Conservation (phyloP, 2,797 vertebrate genomes). For the Tokudaia muenninki region DNA sequence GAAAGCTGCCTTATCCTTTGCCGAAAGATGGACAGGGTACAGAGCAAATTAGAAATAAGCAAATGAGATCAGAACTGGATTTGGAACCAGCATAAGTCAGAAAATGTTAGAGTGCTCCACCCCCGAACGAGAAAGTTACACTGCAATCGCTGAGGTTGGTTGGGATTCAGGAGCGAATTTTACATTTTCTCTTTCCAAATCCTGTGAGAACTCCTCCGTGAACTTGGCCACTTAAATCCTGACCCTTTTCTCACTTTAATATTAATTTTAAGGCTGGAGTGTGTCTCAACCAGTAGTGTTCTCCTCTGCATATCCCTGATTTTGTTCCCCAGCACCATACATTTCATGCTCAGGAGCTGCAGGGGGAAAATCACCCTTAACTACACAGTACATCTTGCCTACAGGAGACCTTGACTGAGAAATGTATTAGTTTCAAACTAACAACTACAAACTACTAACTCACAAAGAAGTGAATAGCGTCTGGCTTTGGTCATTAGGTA, state of each 20-base stretch:
- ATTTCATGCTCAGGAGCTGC: background rate
- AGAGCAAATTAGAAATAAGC: conserved; percentile 49
- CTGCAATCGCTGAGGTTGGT: background rate
- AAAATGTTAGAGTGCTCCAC: background rate
- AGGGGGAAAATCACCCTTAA: background rate
- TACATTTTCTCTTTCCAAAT: conserved; percentile 29
- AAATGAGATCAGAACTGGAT: conserved; percentile 52
- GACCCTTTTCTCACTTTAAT: conserved; percentile 27
- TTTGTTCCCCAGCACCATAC: background rate
- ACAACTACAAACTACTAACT: background rate
- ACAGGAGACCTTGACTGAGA: background rate
- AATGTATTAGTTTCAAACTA: background rate
- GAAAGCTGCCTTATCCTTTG: conserved; percentile 44
- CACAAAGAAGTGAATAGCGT: background rate
- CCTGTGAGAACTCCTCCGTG: background rate
- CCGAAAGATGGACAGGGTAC: background rate
- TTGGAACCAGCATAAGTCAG: conserved; percentile 21
- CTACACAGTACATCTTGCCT: background rate
- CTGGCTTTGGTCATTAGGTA: background rate
- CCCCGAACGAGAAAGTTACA: conserved; percentile 4
- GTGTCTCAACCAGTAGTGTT: background rate
- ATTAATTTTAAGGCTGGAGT: background rate
- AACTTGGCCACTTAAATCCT: background rate
- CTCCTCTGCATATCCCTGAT: background rate
- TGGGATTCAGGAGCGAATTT: background rate